Evolutionary conservation across 2,797 vertebrate genomes (phyloP).

Genomic region (Poecilia picta): DNA sequence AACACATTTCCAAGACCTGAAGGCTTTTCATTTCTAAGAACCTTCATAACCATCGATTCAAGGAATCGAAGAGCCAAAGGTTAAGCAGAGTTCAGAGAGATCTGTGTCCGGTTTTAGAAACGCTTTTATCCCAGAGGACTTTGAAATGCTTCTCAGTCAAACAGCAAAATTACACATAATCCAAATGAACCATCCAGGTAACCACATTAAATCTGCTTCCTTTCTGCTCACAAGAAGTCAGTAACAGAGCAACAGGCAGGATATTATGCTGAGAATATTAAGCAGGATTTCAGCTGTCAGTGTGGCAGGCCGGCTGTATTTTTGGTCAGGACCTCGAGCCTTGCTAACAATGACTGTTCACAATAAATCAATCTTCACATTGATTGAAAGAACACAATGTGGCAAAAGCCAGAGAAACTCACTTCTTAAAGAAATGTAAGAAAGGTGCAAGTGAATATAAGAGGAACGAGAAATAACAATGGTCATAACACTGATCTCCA

Average conservation of each 20-base stretch:
- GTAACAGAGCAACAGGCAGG: not conserved
- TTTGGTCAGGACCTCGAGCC: not conserved
- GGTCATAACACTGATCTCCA: not conserved
- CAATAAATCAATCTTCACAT: not conserved
- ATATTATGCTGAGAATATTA: constrained; percentile 6
- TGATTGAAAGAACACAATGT: not conserved
- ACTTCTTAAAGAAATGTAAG: not conserved
- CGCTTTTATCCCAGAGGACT: not conserved
- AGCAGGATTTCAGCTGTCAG: constrained; percentile 1
- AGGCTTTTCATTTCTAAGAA: not conserved
- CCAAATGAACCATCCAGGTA: not conserved
- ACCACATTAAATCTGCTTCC: not conserved
- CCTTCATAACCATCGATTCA: not conserved
- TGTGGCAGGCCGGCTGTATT: not conserved
- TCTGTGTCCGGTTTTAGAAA: not conserved
- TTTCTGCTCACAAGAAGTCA: not conserved
- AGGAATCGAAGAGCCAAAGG: not conserved
- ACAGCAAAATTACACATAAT: not conserved
- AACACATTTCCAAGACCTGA: not conserved
- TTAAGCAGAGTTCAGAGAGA: not conserved
- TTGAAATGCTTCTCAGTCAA: not conserved
- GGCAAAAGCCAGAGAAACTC: not conserved
- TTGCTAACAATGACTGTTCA: not conserved
- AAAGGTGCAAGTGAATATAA: not conserved
- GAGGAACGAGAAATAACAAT: not conserved